These are phyloP conservation scores for Caenorhabditis auriculariae DNA, from an alignment of 2,888 invertebrate genomes.

Conservation along the genomic window DNA sequence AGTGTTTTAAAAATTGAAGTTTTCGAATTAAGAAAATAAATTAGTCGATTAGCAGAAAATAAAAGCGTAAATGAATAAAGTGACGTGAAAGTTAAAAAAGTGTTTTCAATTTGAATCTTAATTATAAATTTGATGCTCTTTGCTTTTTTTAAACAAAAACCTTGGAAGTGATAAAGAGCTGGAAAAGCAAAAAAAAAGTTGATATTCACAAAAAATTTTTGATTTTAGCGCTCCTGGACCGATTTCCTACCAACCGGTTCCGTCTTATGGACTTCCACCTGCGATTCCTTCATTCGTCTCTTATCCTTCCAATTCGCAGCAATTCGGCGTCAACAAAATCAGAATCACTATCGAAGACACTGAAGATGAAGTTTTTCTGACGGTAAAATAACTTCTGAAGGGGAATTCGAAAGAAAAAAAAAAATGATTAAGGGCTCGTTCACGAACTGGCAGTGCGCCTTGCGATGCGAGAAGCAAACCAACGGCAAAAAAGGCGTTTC, in stretches of 20 bases:
- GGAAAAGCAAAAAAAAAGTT: no score
- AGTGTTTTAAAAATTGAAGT: no score
- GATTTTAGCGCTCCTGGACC: not conserved
- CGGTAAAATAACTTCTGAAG: constrained; percentile 19
- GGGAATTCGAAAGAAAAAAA: not conserved
- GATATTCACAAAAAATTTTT: no score
- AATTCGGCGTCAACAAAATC: constrained; percentile 3
- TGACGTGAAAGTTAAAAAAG: no score
- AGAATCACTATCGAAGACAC: constrained; percentile 41
- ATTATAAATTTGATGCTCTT: no score
- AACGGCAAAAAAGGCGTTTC: constrained; percentile 43
- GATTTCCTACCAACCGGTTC: not conserved
- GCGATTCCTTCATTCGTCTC: not conserved
- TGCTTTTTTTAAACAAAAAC: no score
- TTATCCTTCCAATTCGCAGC: not conserved
- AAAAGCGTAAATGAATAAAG: no score
- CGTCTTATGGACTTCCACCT: not conserved
- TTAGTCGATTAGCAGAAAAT: no score
- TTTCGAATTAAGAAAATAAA: no score
- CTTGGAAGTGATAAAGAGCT: no score
- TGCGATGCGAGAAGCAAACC: constrained; percentile 40
- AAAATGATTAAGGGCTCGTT: constrained; percentile 44
- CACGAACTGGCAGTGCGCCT: constrained; percentile 55
- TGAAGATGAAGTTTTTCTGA: constrained; percentile 45
- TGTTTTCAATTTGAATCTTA: no score